Base-by-base conservation (phyloP, 2,113 vertebrate species). In the Paratilapia polleni region DNA sequence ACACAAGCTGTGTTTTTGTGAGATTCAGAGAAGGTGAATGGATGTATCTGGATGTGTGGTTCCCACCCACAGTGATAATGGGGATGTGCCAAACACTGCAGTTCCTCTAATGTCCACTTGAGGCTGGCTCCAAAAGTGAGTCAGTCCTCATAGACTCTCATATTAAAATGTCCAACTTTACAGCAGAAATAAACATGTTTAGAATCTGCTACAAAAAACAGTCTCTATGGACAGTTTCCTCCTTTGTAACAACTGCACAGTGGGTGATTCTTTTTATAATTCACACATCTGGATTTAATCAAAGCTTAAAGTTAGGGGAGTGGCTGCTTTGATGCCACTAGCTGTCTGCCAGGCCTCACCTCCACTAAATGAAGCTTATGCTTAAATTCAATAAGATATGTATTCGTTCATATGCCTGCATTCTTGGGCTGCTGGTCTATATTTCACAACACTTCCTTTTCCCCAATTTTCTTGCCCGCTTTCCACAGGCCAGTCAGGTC, bases 391-490 rank as follows among this genome's bases (percentile, higher is more conserved):
- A 34, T 64, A 64, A 34, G 59, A 1, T 34, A n/a, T n/a, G n/a
- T n/a, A n/a, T n/a, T n/a, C n/a, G n/a, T 31, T 31, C 31, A 5
- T 31, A 3, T 31, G 31, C 31, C 59, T 61, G 59, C 17, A 34
- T 0, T n/a, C n/a, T n/a, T n/a, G n/a, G n/a, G n/a, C n/a, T n/a
- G n/a, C n/a, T n/a, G n/a, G n/a, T n/a, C n/a, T n/a, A n/a, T n/a
- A n/a, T n/a, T n/a, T n/a, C n/a, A n/a, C n/a, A n/a, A n/a, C n/a
- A n/a, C n/a, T n/a, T n/a, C 6, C 0, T 8, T 63, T 63, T 63
- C 1, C 0, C 0, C 20, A 38, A 0, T n/a, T 38, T 63, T 22
- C 34, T 63, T 22, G 11, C 6, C 61, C 0, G 20, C 34, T 34
- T 63, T 63, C 34, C 0, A 20, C n/a, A 4, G 11, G 6, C 13